Evolutionary conservation across 2,797 vertebrate species (phyloP).

Genomic region (Pipistrellus nathusii): DNA sequence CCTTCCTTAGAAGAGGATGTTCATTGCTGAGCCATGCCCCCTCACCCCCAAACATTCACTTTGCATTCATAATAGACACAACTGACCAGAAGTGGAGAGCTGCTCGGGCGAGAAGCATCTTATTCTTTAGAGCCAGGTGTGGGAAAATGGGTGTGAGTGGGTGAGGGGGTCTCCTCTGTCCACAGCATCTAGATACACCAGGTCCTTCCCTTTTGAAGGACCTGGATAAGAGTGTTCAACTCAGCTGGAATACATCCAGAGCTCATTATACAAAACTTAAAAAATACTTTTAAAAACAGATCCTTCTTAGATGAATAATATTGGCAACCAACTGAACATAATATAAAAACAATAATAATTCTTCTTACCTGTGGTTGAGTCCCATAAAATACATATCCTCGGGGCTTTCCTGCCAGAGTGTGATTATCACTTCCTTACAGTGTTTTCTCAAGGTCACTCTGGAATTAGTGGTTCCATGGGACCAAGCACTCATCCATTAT

Average conservation of each 20-base stretch:
- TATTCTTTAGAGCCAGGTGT: not conserved
- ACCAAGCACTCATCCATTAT: slow-evolving; percentile 60
- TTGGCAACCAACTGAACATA: not conserved
- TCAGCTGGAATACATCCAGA: not conserved
- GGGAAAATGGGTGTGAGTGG: not conserved
- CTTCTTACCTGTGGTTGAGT: slow-evolving; percentile 37
- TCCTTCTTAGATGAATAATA: slow-evolving; percentile 5
- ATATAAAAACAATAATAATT: slow-evolving; percentile 30
- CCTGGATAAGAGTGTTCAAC: too few species aligned
- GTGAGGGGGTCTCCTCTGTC: accelerated
- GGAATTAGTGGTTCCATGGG: slow-evolving; percentile 59
- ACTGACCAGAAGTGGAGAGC: too few species aligned
- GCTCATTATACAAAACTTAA: not conserved
- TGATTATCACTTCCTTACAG: slow-evolving; percentile 43
- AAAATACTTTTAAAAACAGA: not conserved
- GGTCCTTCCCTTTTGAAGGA: not conserved
- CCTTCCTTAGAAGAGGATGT: not conserved
- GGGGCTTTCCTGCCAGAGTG: not conserved
- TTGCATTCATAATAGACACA: not conserved
- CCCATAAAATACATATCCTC: slow-evolving; percentile 55
- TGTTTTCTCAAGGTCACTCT: slow-evolving; percentile 75
- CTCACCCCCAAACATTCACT: not conserved
- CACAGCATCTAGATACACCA: accelerated
- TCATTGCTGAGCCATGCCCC: not conserved
- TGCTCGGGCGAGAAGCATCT: accelerated